Percentiles rank a stretch among this genome's conserved stretches.
Conservation (phyloP, 2,113 vertebrate species). For the Climacteris rufus region DNA sequence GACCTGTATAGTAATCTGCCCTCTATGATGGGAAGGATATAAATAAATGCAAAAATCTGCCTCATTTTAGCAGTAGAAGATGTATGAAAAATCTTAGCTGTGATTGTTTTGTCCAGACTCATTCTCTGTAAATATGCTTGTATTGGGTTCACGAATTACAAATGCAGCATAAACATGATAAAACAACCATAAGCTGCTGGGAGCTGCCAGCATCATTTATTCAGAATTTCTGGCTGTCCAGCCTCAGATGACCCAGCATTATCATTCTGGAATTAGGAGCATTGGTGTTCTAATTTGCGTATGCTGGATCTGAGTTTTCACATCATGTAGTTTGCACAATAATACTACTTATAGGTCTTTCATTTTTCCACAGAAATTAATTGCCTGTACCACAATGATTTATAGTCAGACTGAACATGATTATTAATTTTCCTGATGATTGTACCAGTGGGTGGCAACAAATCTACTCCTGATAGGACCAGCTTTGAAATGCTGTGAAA, state of each 20-base stretch:
- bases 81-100: neutral
- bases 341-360: constrained; percentile 88
- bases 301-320: constrained; percentile 78
- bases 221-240: constrained; percentile 33
- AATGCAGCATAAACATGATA: neutral
- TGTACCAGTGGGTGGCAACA: constrained; percentile 91
- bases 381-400: constrained; percentile 95
- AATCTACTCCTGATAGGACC: constrained; percentile 79
- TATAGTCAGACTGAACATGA: constrained; percentile 88
- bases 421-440: constrained; percentile 98
- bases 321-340: constrained; percentile 81
- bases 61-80: neutral
- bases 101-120: neutral
- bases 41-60: neutral
- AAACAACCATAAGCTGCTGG: constrained; percentile 28
- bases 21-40: neutral
- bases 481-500: constrained; percentile 82
- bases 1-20: neutral
- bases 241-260: constrained; percentile 55
- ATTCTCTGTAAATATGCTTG: neutral
- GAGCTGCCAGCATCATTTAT: constrained; percentile 53
- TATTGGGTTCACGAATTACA: neutral
- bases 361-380: constrained; percentile 89
- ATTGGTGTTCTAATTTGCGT: constrained; percentile 60
- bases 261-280: constrained; percentile 64